A percentile compares a stretch with the other conserved stretches of the same genome.
Conservation (phyloP, 2,113 vertebrate species). For the Pollachius pollachius region DNA sequence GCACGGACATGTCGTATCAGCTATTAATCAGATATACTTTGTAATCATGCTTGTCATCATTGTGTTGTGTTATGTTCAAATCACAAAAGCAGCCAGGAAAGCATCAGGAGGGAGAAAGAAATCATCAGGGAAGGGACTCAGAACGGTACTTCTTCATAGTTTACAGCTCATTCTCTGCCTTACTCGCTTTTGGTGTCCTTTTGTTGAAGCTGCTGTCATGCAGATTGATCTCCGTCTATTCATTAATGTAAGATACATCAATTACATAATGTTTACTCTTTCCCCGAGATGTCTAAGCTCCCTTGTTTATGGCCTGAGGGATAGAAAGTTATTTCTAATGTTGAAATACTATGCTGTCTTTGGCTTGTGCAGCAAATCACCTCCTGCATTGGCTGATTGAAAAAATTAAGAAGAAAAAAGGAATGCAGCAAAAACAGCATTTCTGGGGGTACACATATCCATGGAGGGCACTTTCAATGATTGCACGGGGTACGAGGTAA, state of each 20-base stretch:
- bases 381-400: no score
- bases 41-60: constrained; percentile 47
- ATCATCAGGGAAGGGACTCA: no score
- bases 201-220: constrained; percentile 36
- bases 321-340: constrained; percentile 31
- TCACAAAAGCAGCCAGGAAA: constrained; percentile 11
- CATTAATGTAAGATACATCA: constrained; percentile 19
- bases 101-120: no score
- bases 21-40: constrained; percentile 42
- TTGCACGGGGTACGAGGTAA: no score
- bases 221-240: neutral
- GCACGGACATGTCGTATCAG: constrained; percentile 41
- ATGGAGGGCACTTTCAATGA: no score
- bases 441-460: no score
- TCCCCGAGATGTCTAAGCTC: constrained; percentile 48
- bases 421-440: no score
- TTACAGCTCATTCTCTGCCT: constrained; percentile 60
- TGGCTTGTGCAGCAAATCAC: neutral
- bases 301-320: constrained; percentile 59
- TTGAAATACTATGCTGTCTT: constrained; percentile 27
- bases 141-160: constrained; percentile 37
- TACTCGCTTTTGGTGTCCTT: constrained; percentile 49
- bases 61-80: constrained; percentile 46
- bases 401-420: no score
- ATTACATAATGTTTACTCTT: constrained; percentile 42